A percentile compares a stretch with the other conserved stretches of the same genome.
These are phyloP conservation scores for Melopsittacus undulatus DNA, from an alignment of 2,797 vertebrate genomes.

Conservation along the genomic window DNA sequence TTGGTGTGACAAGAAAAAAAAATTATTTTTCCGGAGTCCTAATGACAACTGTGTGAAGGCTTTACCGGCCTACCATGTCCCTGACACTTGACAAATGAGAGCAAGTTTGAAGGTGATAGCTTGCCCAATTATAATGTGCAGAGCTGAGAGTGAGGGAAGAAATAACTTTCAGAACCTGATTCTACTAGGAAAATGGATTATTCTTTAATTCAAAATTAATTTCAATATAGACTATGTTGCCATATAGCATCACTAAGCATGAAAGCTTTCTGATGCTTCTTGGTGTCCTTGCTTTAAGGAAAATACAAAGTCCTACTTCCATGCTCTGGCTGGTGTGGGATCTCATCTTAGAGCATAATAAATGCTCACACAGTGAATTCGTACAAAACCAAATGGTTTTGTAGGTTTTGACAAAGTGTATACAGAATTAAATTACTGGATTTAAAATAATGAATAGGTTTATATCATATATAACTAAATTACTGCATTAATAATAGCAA, in stretches of 20 bases:
- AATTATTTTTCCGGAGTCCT: background rate
- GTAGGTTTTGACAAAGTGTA: background rate
- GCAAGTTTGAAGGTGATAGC: background rate
- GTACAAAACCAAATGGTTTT: background rate
- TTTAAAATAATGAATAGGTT: background rate
- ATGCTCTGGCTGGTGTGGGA: background rate
- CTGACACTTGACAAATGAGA: background rate
- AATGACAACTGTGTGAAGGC: background rate
- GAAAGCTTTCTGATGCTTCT: background rate
- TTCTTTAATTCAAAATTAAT: background rate
- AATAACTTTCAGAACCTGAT: background rate
- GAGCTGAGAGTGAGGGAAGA: background rate
- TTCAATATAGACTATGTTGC: background rate
- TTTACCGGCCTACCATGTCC: background rate
- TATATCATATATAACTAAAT: background rate
- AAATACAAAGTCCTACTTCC: background rate
- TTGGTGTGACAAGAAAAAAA: background rate
- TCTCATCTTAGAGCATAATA: background rate
- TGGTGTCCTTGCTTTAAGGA: background rate
- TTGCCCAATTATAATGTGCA: background rate
- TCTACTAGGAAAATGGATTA: background rate
- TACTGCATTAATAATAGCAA: background rate
- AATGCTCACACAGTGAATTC: background rate
- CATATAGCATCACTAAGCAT: background rate
- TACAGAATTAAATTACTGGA: background rate